A percentile compares a stretch with the other conserved stretches of the same genome.
These are phyloP conservation scores for Argya squamiceps DNA, from an alignment of 2,797 vertebrate genomes.

Conservation along the genomic window DNA sequence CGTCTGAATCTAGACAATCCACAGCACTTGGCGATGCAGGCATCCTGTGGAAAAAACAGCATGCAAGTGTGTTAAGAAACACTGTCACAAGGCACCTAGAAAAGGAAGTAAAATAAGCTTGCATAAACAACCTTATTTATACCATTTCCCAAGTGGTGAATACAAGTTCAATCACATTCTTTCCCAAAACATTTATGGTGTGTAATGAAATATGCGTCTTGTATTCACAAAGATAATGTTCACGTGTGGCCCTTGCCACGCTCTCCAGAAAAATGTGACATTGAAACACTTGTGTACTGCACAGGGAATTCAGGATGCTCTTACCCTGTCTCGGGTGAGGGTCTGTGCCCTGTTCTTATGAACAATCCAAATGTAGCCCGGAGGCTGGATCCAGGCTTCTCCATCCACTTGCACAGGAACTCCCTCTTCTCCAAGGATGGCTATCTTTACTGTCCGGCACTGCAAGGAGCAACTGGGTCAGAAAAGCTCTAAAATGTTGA, in stretches of 20 bases:
- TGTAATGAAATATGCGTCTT: not conserved
- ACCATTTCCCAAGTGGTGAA: not conserved
- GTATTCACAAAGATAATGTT: not conserved
- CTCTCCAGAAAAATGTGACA: not conserved
- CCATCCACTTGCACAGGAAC: conserved; percentile 98
- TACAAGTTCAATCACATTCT: not conserved
- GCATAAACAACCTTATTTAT: not conserved
- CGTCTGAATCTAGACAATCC: not conserved
- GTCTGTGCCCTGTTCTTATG: conserved; percentile 97
- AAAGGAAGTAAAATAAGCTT: conserved; percentile 1
- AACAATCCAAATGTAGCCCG: conserved; percentile 92
- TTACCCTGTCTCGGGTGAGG: conserved; percentile 92
- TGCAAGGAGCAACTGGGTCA: conserved; percentile 51
- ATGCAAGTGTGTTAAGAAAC: not conserved
- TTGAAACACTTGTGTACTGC: accelerated
- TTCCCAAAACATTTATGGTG: not conserved
- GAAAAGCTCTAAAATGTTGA: not conserved
- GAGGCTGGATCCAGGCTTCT: conserved; percentile 95
- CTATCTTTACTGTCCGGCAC: conserved; percentile 96
- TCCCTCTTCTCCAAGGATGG: conserved; percentile 92
- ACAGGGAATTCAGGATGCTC: not conserved
- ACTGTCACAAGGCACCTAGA: not conserved
- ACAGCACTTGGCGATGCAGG: not conserved
- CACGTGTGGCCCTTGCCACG: accelerated
- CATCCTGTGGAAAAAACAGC: conserved; percentile 7